Conservation (phyloP, 2,113 vertebrate genomes). For the Otolemur garnettii region DNA sequence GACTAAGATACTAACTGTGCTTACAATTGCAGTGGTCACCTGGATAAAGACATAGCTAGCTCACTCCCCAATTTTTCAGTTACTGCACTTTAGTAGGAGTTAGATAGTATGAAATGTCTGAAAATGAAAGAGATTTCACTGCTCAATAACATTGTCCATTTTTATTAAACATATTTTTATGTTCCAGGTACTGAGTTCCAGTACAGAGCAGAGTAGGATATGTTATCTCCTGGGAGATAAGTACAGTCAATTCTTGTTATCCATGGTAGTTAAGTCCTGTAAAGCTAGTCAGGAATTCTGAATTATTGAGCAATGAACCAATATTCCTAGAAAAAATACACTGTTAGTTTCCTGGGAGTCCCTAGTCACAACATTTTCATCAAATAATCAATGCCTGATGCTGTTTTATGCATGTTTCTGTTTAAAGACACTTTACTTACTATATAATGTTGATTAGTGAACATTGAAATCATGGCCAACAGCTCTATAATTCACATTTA, state of each 20-base stretch:
- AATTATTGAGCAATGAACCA: background rate
- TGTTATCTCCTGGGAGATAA: background rate
- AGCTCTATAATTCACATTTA: background rate
- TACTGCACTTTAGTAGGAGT: background rate
- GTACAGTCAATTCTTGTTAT: no score
- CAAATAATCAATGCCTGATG: background rate
- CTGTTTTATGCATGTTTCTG: background rate
- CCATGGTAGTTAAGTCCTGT: no score
- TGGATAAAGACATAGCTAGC: background rate
- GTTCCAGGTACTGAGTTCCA: background rate
- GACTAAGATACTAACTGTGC: background rate
- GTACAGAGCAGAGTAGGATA: background rate
- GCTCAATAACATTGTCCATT: background rate
- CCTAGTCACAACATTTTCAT: background rate
- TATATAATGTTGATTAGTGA: background rate
- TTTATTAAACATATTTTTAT: background rate
- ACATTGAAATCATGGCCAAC: background rate
- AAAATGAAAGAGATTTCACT: background rate
- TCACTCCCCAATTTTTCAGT: background rate
- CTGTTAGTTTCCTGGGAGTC: background rate
- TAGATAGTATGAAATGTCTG: background rate
- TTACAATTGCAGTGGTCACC: background rate
- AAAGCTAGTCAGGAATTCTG: background rate
- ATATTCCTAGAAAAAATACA: background rate
- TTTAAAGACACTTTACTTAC: background rate